phyloP scores from a whole-genome alignment of 1,140 invertebrate species.

The Pseudomyrmex pallidus region DNA sequence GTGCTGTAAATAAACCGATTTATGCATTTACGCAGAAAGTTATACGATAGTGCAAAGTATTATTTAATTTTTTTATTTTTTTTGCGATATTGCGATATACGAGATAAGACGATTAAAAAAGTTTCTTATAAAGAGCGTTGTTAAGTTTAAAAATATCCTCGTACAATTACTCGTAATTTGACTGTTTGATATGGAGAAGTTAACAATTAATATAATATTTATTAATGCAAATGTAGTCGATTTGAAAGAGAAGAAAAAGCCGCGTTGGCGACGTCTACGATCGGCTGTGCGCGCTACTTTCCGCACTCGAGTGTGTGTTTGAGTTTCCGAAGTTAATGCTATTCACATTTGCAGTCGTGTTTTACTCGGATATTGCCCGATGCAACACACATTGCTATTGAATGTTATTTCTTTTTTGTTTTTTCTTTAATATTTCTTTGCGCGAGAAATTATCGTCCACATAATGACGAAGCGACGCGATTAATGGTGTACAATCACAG shows the following conservation, averaged over 20 bases:
- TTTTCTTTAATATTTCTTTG: not conserved
- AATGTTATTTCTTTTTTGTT: not conserved
- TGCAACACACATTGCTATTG: not conserved
- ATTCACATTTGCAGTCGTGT: not conserved
- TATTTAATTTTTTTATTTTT: no score
- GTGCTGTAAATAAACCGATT: no score
- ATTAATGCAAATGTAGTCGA: constrained; percentile 8
- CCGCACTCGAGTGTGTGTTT: constrained; percentile 18
- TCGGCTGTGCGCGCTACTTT: not conserved
- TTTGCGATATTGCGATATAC: no score
- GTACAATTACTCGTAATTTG: not conserved
- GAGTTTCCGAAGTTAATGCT: constrained; percentile 13
- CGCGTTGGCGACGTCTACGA: not conserved
- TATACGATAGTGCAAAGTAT: no score
- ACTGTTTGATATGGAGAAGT: not conserved
- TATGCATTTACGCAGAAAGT: no score
- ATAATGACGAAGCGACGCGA: not conserved
- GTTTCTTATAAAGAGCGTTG: no score
- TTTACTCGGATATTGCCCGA: constrained; percentile 22
- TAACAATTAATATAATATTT: not conserved
- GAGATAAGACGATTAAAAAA: no score
- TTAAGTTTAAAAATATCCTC: not conserved
- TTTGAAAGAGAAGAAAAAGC: not conserved
- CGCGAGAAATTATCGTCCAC: not conserved
- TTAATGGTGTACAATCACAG: not conserved